A percentile compares a stretch with the other conserved stretches of the same genome.
Conservation (phyloP, 2,113 vertebrate species). For the Baryphthengus martii region DNA sequence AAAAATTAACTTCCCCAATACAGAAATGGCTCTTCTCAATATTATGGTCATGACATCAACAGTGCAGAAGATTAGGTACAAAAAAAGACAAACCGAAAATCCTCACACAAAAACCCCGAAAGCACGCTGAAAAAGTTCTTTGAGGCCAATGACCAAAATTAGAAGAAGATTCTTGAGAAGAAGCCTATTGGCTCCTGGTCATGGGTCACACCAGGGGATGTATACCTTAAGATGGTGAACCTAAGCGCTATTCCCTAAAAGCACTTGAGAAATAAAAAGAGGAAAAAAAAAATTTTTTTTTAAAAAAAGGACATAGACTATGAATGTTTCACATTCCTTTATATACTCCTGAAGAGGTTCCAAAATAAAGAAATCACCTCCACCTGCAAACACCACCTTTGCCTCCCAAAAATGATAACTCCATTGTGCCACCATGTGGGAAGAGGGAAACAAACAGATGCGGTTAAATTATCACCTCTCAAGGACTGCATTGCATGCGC, state of each 20-base stretch:
- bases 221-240: neutral
- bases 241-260: neutral
- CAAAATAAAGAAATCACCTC: neutral
- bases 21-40: neutral
- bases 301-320: too few relatives aligned
- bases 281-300: rapidly evolving
- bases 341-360: neutral
- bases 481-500: neutral
- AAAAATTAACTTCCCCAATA: neutral
- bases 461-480: rapidly evolving
- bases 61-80: neutral
- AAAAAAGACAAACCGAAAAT: neutral
- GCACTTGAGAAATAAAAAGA: neutral
- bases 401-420: neutral
- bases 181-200: neutral
- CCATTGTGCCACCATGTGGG: neutral
- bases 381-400: rapidly evolving
- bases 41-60: neutral
- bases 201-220: neutral
- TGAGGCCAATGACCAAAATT: neutral
- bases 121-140: neutral
- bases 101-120: neutral
- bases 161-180: neutral
- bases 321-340: too few relatives aligned
- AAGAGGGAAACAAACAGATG: neutral